Conservation (phyloP, 1,140 invertebrate genomes). For the Melanaphis sacchari region DNA sequence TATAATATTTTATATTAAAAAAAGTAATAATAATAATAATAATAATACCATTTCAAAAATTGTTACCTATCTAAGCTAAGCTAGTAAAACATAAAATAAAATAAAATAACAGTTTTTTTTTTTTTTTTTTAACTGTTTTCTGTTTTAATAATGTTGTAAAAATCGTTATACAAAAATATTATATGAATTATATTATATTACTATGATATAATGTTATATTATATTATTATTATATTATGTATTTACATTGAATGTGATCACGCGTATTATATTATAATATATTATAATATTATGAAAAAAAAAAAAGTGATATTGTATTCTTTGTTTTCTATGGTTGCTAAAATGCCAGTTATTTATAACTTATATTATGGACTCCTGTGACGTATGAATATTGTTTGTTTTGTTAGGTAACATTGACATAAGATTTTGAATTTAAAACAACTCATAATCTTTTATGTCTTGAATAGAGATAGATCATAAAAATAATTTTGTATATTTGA, state of each 20-base stretch:
- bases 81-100: not conserved
- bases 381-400: not conserved
- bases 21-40: not conserved
- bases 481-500: not conserved
- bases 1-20: constrained; percentile 1
- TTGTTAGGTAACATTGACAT: not conserved
- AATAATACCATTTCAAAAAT: constrained; percentile 9
- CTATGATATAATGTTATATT: not conserved
- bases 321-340: not conserved
- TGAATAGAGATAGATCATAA: not conserved
- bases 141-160: constrained; percentile 48
- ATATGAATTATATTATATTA: constrained; percentile 18
- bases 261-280: constrained; percentile 17
- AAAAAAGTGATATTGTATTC: not conserved
- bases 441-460: not conserved
- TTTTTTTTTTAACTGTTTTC: constrained; percentile 25
- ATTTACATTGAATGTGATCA: constrained; percentile 30
- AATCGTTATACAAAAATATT: constrained; percentile 37
- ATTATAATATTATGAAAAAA: constrained; percentile 17
- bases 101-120: not conserved
- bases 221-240: constrained; percentile 2
- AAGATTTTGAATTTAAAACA: not conserved
- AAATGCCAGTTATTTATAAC: too few relatives aligned
- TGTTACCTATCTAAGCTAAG: not conserved
- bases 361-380: not conserved